Evolutionary conservation across 2,888 invertebrate species (phyloP), one percentile per base, ranked within the genome.

Genomic region (Pantelozetes paolii): DNA sequence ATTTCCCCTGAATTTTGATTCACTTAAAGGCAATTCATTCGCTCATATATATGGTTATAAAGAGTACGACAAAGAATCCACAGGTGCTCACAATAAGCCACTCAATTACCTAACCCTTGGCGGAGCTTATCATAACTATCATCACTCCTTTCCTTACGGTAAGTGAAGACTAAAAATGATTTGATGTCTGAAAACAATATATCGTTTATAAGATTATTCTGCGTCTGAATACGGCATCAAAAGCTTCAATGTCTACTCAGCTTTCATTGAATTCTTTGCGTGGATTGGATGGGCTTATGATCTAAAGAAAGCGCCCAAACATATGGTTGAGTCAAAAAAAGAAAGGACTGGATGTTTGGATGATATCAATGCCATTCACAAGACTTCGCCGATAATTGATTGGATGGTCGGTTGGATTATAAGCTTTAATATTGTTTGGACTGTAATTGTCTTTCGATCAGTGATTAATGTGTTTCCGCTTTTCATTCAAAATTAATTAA

Each of bases 141-240:
- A 69, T 36, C 69, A 69, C 23, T 42, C 69, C 9, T 69, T 69
- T 42, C 69, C 69, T 20, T 45, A 42, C 42, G 69, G 69, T 69
- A 13, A 54, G 23, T 20, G 18, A 13, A 9, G 9, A 23, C 6
- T 54, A 20, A 3, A 54, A 54, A 13, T 23, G 3, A 20, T n/a
- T 20, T 50, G 15, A 28, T 15, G 13, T 30, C 28, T 36, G 36
- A 36, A n/a, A n/a, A n/a, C n/a, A 62, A 54, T 54, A 20, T 9
- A 54, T 54, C 8, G 30, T 36, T 64, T 36, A 15, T 1, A 23
- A 69, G 69, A 69, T 42, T 69, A 69, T 26, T 69, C 69, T 42
- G 69, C 69, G 42, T 40, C 40, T 42, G 69, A 69, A 45, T 69
- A 45, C 28, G 69, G 69, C 13, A 28, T 42, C 26, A 45, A 28